phyloP scores from a whole-genome alignment of 2,797 vertebrate species.

The Novumbra hubbsi region DNA sequence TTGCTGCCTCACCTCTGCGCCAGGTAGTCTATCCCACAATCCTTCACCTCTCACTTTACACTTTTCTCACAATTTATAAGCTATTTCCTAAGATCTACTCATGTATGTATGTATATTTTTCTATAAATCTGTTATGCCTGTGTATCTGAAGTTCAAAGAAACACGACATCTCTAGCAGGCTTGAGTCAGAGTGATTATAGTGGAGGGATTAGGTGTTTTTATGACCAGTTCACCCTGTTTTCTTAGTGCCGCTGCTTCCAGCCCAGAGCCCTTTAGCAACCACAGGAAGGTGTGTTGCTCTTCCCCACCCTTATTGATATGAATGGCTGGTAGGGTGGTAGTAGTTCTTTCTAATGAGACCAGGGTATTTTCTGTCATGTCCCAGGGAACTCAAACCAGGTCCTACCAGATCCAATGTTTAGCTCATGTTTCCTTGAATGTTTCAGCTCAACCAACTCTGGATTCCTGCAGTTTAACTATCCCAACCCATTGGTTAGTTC shows the following conservation, averaged over 20 bases:
- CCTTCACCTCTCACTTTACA: not conserved
- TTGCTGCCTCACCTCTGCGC: constrained; percentile 72
- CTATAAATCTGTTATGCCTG: not conserved
- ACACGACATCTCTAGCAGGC: not conserved
- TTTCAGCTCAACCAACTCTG: constrained; percentile 3
- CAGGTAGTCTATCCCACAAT: constrained; percentile 63
- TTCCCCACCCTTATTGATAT: not conserved
- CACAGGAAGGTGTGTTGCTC: constrained; percentile 26
- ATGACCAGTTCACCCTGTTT: constrained; percentile 46
- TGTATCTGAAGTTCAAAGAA: not conserved
- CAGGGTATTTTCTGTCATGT: constrained; percentile 2
- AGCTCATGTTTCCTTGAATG: constrained; percentile 25
- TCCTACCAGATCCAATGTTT: constrained; percentile 11
- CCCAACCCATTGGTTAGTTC: not conserved
- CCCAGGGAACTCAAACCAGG: constrained; percentile 5
- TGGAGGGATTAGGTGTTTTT: constrained; percentile 25
- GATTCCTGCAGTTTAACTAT: not conserved
- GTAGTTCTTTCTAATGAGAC: not conserved
- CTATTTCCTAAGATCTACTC: not conserved
- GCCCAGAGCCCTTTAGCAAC: constrained; percentile 31
- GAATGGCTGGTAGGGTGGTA: constrained; percentile 9
- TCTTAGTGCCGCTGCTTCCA: constrained; percentile 7
- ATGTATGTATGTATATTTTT: no score
- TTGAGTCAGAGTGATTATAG: constrained; percentile 16
- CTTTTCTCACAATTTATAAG: not conserved